These are phyloP conservation scores for Sebastiscus albofasciatus DNA, from an alignment of 2,797 vertebrate species.

Conservation along the genomic window DNA sequence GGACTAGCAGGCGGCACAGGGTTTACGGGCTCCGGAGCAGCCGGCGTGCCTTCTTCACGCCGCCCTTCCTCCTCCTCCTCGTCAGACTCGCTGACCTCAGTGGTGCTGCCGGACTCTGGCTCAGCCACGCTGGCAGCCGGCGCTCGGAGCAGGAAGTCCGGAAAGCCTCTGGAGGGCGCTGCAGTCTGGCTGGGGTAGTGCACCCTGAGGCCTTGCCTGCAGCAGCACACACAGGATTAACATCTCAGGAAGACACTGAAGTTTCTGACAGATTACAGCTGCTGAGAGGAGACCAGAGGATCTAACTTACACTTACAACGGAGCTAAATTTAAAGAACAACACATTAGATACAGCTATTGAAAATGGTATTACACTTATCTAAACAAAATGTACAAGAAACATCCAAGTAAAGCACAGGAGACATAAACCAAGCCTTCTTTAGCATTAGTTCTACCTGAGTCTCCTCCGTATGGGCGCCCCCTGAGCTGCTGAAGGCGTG, in stretches of 20 bases:
- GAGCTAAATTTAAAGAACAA: neutral
- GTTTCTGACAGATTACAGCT: neutral
- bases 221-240: neutral
- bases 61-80: conserved; percentile 70
- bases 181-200: conserved; percentile 85
- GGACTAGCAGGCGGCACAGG: neutral
- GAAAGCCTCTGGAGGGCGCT: conserved; percentile 78
- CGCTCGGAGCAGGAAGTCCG: conserved; percentile 74
- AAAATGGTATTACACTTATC: too few relatives aligned
- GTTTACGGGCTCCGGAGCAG: neutral
- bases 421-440: neutral
- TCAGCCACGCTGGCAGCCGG: conserved; percentile 72
- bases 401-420: neutral
- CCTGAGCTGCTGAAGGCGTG: conserved; percentile 1
- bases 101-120: conserved; percentile 76
- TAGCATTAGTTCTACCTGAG: conserved; percentile 50
- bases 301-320: neutral
- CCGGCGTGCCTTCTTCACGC: neutral
- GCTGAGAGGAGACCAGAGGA: neutral
- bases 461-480: conserved; percentile 55
- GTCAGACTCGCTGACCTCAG: conserved; percentile 81
- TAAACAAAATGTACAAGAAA: neutral
- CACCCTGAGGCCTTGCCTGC: conserved; percentile 78
- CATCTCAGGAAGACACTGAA: neutral
- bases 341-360: neutral